Conservation (phyloP, 1,140 invertebrate genomes). For the Trinorchestia longiramus region DNA sequence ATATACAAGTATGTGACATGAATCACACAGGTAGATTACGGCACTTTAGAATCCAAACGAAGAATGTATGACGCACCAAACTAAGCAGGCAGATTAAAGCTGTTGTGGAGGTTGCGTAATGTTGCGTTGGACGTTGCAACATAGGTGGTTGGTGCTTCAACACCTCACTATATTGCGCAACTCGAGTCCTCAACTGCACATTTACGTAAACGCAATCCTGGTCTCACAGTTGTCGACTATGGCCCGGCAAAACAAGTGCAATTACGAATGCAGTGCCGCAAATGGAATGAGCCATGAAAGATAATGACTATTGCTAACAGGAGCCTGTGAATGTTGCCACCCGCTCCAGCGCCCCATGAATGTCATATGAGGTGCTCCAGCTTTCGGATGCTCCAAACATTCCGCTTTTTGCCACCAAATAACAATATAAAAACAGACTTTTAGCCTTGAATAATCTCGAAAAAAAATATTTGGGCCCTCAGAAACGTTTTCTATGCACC, state of each 20-base stretch:
- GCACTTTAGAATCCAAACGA: too few relatives aligned
- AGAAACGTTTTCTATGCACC: background rate
- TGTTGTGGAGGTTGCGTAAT: background rate
- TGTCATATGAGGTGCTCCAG: background rate
- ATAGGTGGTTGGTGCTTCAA: background rate
- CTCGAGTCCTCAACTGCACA: background rate
- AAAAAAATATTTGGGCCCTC: background rate
- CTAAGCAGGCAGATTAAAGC: too few relatives aligned
- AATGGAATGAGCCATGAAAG: constrained; percentile 34
- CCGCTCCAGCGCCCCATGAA: background rate
- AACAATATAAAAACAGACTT: background rate
- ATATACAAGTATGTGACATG: too few relatives aligned
- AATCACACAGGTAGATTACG: too few relatives aligned
- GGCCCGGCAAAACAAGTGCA: background rate
- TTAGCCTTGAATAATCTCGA: background rate
- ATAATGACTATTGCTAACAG: constrained; percentile 35
- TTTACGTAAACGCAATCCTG: background rate
- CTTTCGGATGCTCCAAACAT: background rate
- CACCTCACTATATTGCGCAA: background rate
- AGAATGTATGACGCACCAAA: too few relatives aligned
- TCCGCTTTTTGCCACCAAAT: background rate
- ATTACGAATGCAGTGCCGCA: constrained; percentile 35
- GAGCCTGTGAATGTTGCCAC: background rate
- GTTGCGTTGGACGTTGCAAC: background rate
- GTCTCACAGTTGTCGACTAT: background rate